These are phyloP conservation scores for Abrostola triplasia DNA, from an alignment of 2,888 invertebrate genomes.

Conservation along the genomic window DNA sequence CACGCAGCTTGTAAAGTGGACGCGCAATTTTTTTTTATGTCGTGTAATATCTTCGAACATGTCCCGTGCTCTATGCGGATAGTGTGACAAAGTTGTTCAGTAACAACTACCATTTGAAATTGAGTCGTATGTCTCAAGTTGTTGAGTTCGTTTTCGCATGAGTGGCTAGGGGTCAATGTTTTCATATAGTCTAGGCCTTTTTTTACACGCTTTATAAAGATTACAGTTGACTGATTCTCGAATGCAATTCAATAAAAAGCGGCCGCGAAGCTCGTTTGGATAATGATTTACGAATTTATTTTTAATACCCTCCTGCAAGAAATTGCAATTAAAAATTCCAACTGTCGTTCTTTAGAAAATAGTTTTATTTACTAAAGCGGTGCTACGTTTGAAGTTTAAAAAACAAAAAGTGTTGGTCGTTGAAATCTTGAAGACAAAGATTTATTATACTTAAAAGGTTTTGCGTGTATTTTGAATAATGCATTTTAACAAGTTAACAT, in stretches of 20 bases:
- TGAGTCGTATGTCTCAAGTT: conserved; percentile 5
- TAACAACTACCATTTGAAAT: conserved; percentile 24
- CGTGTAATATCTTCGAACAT: conserved; percentile 71
- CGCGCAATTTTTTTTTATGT: conserved; percentile 66
- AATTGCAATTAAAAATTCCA: conserved; percentile 42
- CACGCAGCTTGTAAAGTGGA: conserved; percentile 67
- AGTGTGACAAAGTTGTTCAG: conserved; percentile 62
- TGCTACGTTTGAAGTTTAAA: conserved; percentile 25
- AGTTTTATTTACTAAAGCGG: conserved; percentile 34
- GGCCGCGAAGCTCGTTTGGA: conserved; percentile 44
- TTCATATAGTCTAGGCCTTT: conserved; percentile 47
- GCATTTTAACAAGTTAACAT: conserved; percentile 1
- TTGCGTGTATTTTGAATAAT: conserved; percentile 10
- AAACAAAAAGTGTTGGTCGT: conserved; percentile 25
- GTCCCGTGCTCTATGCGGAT: conserved; percentile 76
- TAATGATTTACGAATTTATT: conserved; percentile 53
- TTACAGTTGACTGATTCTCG: conserved; percentile 57
- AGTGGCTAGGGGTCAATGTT: conserved; percentile 46
- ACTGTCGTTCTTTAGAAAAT: conserved; percentile 21
- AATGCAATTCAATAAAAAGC: conserved; percentile 54
- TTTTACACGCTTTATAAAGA: no score
- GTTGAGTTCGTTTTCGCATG: conserved; percentile 19
- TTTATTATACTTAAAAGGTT: no score
- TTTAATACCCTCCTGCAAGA: conserved; percentile 25
- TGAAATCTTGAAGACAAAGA: conserved; percentile 15